Conservation (phyloP, 2,888 invertebrate species). For the Synergus itoensis region DNA sequence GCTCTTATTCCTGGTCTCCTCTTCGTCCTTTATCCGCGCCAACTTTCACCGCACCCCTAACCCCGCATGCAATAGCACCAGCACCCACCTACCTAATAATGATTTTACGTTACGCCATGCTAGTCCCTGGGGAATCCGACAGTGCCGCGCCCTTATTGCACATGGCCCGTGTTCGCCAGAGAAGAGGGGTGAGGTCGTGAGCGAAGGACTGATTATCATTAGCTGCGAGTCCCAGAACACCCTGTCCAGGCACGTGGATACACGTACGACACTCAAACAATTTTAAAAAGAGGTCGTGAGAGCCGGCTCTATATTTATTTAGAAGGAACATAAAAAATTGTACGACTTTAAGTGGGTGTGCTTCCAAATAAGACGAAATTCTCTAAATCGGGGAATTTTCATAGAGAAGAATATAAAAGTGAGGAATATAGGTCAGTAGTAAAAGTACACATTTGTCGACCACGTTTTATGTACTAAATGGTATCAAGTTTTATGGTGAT, state of each 20-base stretch:
- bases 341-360: not conserved
- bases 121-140: constrained; percentile 76
- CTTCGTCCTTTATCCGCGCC: constrained; percentile 55
- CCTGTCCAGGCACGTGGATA: constrained; percentile 51
- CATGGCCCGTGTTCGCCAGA: constrained; percentile 71
- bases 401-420: not conserved
- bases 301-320: constrained; percentile 7
- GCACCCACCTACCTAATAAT: constrained; percentile 75
- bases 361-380: not conserved
- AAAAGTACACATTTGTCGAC: not conserved
- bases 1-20: constrained; percentile 71
- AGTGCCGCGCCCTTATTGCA: constrained; percentile 77
- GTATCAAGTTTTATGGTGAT: constrained; percentile 13
- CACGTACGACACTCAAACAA: not conserved
- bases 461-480: not conserved
- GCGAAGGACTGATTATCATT: constrained; percentile 73
- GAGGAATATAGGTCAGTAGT: constrained; percentile 19
- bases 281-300: constrained; percentile 10
- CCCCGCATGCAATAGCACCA: constrained; percentile 63
- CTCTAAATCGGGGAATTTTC: not conserved
- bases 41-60: constrained; percentile 54
- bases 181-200: constrained; percentile 52
- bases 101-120: constrained; percentile 78
- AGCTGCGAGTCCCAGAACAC: constrained; percentile 68
- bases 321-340: not conserved